These are phyloP conservation scores for Sebastes dallii DNA, from an alignment of 2,797 vertebrate species.

Conservation along the genomic window DNA sequence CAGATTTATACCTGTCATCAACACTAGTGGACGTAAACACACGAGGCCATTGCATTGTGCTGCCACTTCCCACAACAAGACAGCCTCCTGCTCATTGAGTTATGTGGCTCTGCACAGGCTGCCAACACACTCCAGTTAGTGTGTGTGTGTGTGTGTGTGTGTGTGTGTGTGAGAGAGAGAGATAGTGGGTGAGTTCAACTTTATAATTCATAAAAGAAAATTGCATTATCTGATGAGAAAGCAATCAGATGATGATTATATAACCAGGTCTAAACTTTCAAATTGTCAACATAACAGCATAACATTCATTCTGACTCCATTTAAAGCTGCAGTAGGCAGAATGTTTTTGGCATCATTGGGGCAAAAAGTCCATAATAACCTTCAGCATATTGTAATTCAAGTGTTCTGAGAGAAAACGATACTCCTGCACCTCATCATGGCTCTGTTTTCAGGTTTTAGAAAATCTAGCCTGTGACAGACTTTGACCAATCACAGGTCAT, in stretches of 20 bases:
- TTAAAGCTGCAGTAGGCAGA: neutral
- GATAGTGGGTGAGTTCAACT: neutral
- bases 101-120: conserved; percentile 34
- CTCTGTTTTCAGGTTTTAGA: no score
- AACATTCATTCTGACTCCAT: neutral
- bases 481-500: no score
- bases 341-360: no score
- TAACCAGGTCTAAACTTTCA: neutral
- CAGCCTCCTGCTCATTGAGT: conserved; percentile 49
- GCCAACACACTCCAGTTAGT: conserved; percentile 8
- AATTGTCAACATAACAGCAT: neutral
- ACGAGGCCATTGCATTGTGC: conserved; percentile 73
- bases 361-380: no score
- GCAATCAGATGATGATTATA: neutral
- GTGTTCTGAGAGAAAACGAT: no score
- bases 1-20: conserved; percentile 79
- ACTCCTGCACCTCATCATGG: no score
- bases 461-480: no score
- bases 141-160: conserved; percentile 7
- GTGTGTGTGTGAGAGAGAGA: neutral
- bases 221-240: neutral
- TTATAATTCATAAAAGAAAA: neutral
- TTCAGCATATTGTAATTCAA: no score
- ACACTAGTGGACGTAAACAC: conserved; percentile 73
- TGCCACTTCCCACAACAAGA: conserved; percentile 67